These are phyloP conservation scores for Stenoptilia bipunctidactyla DNA, from an alignment of 2,888 invertebrate species.

Conservation along the genomic window DNA sequence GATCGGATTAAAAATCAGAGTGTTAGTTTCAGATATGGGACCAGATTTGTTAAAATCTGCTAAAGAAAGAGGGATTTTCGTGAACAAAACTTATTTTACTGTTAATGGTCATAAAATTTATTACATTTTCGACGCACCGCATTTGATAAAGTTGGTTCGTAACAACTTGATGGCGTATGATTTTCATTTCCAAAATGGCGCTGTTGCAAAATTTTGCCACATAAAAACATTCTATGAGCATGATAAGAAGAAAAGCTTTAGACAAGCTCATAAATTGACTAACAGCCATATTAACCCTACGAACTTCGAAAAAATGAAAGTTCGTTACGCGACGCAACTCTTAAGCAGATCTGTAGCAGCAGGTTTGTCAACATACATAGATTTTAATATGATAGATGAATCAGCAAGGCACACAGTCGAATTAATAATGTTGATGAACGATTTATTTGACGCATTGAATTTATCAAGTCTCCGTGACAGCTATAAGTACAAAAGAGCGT, in stretches of 20 bases:
- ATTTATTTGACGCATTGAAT: constrained; percentile 12
- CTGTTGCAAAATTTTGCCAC: constrained; percentile 7
- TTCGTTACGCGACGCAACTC: not conserved
- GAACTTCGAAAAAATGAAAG: constrained; percentile 14
- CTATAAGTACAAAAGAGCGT: constrained; percentile 12
- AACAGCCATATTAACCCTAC: constrained; percentile 11
- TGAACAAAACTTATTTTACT: constrained; percentile 12
- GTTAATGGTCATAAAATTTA: constrained; percentile 13
- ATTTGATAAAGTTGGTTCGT: constrained; percentile 13
- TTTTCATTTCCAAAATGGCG: constrained; percentile 3
- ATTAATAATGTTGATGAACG: not conserved
- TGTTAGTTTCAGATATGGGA: constrained; percentile 9
- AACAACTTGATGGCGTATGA: constrained; percentile 12
- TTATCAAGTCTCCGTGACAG: constrained; percentile 8
- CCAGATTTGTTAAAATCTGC: constrained; percentile 9
- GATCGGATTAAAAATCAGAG: constrained; percentile 13
- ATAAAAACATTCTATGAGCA: constrained; percentile 3
- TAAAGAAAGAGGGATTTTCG: constrained; percentile 3
- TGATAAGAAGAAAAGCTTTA: constrained; percentile 5
- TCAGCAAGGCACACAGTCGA: too few relatives aligned
- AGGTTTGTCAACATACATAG: too few relatives aligned
- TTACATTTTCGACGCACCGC: constrained; percentile 16
- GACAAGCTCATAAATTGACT: constrained; percentile 4
- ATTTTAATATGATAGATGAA: too few relatives aligned
- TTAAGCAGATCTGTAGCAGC: too few relatives aligned